Evolutionary conservation across 2,888 invertebrate genomes (phyloP).

Genomic region (Trichogramma evanescens): DNA sequence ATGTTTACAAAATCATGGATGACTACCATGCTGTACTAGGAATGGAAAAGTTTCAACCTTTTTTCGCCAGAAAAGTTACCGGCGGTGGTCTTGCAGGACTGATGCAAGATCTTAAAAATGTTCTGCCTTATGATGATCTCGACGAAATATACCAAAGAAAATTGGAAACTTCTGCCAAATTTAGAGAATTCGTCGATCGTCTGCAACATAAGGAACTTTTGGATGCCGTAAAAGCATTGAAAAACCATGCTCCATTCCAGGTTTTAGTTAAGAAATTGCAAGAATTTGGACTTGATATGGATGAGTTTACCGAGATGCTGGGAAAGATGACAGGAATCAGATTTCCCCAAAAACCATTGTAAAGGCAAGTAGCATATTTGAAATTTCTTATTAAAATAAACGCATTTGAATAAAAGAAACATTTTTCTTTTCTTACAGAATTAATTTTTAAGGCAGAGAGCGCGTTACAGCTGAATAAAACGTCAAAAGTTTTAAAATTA

Average conservation of each 20-base stretch:
- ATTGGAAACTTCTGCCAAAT: slow-evolving; percentile 25
- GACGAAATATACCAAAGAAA: slow-evolving; percentile 26
- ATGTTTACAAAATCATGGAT: slow-evolving; percentile 22
- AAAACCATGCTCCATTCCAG: slow-evolving; percentile 16
- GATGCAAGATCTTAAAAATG: slow-evolving; percentile 24
- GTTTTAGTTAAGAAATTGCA: slow-evolving; percentile 14
- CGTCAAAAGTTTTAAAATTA: too few relatives aligned
- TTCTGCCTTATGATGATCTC: slow-evolving; percentile 27
- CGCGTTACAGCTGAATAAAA: too few relatives aligned
- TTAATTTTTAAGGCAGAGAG: too few relatives aligned
- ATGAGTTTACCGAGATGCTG: slow-evolving; percentile 20
- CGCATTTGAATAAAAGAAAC: not conserved
- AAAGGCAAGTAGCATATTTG: not conserved
- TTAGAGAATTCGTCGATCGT: slow-evolving; percentile 24
- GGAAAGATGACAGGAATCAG: slow-evolving; percentile 19
- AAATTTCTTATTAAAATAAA: not conserved
- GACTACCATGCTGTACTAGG: slow-evolving; percentile 15
- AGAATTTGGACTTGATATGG: slow-evolving; percentile 16
- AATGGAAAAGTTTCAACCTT: not conserved
- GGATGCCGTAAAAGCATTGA: slow-evolving; percentile 21
- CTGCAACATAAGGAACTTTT: slow-evolving; percentile 26
- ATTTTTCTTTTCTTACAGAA: not conserved
- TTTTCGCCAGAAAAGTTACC: not conserved
- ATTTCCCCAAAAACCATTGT: slow-evolving; percentile 14
- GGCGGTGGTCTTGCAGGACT: slow-evolving; percentile 27